Percentiles rank a stretch among this genome's conserved stretches.
Evolutionary conservation across 2,113 vertebrate species (phyloP).

Genomic region (Brachyistius frenatus): DNA sequence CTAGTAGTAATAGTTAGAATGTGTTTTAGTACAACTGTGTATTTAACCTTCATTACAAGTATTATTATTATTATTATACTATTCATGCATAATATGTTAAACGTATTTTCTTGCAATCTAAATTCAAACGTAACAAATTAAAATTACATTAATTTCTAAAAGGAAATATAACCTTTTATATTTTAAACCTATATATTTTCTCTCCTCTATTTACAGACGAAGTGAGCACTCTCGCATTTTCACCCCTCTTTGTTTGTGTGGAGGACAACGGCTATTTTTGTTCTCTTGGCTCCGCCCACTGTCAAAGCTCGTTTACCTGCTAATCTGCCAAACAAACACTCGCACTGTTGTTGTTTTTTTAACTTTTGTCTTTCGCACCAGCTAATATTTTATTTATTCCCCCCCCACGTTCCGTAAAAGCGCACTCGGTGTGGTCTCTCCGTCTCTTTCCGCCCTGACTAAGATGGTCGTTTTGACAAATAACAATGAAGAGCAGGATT

Average conservation of each 20-base stretch:
- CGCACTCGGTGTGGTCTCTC: neutral
- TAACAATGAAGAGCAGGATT: conserved; percentile 81
- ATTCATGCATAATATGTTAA: too few species aligned
- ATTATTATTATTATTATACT: too few species aligned
- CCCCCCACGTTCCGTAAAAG: neutral
- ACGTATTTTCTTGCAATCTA: too few species aligned
- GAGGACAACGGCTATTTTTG: conserved; percentile 5
- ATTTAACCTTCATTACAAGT: too few species aligned
- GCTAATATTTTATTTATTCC: neutral
- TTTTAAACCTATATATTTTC: too few species aligned
- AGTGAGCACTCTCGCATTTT: neutral
- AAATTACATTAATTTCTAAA: too few species aligned
- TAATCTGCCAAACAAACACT: neutral
- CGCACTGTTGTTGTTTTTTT: neutral
- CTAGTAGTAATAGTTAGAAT: too few species aligned
- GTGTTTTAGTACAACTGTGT: too few species aligned
- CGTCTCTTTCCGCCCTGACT: conserved; percentile 14
- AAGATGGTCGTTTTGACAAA: conserved; percentile 86
- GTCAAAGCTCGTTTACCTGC: conserved; percentile 21
- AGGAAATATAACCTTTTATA: too few species aligned
- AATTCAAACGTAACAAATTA: too few species aligned
- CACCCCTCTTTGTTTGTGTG: conserved; percentile 14
- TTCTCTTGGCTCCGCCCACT: neutral
- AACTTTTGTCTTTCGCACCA: neutral
- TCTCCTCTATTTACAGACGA: neutral